phyloP scores from a whole-genome alignment of 1,140 invertebrate genomes.

The Formica exsecta region DNA sequence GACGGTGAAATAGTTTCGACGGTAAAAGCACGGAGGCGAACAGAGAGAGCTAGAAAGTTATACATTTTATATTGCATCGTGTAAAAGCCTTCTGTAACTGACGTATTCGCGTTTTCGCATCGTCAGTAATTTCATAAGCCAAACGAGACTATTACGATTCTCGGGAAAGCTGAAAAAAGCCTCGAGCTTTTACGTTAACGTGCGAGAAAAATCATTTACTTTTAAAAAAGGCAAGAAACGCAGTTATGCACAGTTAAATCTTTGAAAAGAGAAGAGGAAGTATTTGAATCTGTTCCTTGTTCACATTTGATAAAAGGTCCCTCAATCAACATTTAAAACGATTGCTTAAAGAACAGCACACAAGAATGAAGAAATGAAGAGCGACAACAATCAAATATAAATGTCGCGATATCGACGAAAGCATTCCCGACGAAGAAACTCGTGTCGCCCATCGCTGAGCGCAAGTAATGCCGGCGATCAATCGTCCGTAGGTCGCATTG shows the following conservation, averaged over 20 bases:
- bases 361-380: conserved; percentile 19
- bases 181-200: background rate
- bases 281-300: background rate
- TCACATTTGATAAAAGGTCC: too few relatives aligned
- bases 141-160: background rate
- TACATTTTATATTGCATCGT: background rate
- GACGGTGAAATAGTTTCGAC: conserved; percentile 25
- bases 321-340: conserved; percentile 12
- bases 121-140: background rate
- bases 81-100: background rate
- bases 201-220: background rate
- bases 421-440: conserved; percentile 11
- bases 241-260: background rate
- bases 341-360: background rate
- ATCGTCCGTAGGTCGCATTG: conserved; percentile 60
- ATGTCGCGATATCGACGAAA: conserved; percentile 50
- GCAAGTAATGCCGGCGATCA: conserved; percentile 60
- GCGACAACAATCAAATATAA: conserved; percentile 40
- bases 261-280: too few relatives aligned
- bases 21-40: background rate
- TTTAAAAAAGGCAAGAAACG: background rate
- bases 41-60: background rate
- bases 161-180: background rate
- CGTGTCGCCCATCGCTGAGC: conserved; percentile 31
- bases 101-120: background rate